These are phyloP conservation scores for Eupithecia subumbrata DNA, from an alignment of 2,888 invertebrate genomes.

Conservation along the genomic window DNA sequence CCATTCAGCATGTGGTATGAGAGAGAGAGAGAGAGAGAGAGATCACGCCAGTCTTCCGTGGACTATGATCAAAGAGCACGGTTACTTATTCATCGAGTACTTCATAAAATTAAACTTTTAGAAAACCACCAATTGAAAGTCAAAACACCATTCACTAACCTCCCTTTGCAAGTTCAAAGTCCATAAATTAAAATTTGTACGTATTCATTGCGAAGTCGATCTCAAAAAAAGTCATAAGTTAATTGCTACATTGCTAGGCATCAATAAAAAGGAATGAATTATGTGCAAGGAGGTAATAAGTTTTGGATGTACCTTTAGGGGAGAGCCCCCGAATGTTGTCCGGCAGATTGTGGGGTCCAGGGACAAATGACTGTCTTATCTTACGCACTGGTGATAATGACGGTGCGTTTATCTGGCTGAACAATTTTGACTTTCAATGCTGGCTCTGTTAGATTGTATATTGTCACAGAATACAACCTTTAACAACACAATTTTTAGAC, in stretches of 20 bases:
- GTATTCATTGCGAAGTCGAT: slow-evolving; percentile 42
- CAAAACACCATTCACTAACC: slow-evolving; percentile 19
- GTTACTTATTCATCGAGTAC: background rate
- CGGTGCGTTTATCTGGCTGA: slow-evolving; percentile 16
- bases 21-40: background rate
- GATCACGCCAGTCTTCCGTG: background rate
- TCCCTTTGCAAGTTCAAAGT: slow-evolving; percentile 23
- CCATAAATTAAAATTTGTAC: slow-evolving; percentile 40
- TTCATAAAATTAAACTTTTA: slow-evolving; percentile 17
- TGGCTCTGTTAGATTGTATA: slow-evolving; percentile 1
- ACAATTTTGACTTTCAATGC: background rate
- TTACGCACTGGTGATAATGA: slow-evolving; percentile 32
- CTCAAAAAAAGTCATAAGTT: slow-evolving; percentile 56
- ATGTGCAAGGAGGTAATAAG: slow-evolving; percentile 51
- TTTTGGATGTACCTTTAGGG: slow-evolving; percentile 50
- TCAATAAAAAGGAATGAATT: slow-evolving; percentile 69
- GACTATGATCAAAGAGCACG: background rate
- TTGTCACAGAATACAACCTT: background rate
- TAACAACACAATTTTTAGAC: background rate
- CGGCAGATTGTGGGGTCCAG: slow-evolving; percentile 48
- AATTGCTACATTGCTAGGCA: slow-evolving; percentile 66
- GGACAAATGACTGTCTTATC: slow-evolving; percentile 40
- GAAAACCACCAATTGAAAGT: slow-evolving; percentile 15
- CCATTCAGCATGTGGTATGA: background rate
- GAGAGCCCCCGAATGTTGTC: slow-evolving; percentile 54